These are phyloP conservation scores for Galbula dea DNA, from an alignment of 2,113 vertebrate species.

Conservation along the genomic window DNA sequence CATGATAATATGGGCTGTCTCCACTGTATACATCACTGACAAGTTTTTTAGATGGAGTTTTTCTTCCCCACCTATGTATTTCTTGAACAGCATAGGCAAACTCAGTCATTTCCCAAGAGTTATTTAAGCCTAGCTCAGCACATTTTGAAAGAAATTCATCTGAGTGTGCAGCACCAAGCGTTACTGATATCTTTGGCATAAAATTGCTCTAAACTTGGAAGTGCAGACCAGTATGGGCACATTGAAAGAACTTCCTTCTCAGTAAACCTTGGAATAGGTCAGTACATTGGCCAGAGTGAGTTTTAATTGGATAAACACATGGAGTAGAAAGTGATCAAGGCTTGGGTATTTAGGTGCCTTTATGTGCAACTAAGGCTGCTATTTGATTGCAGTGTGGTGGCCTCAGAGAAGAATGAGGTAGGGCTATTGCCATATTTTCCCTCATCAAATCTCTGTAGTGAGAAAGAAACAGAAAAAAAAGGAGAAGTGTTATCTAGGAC, in stretches of 20 bases:
- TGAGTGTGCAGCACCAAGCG: neutral
- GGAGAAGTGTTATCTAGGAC: neutral
- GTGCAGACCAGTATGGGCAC: neutral
- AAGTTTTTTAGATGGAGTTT: neutral
- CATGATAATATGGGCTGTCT: neutral
- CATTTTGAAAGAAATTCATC: neutral
- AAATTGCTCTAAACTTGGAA: neutral
- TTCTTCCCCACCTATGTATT: neutral
- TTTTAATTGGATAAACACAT: neutral
- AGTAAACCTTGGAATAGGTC: neutral
- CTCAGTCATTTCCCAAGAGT: neutral
- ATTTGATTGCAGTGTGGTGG: neutral
- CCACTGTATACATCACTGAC: neutral
- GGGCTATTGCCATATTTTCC: neutral
- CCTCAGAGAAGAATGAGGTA: neutral
- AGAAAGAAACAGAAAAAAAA: neutral
- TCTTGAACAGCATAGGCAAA: neutral
- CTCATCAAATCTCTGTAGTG: neutral
- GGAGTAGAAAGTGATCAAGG: neutral
- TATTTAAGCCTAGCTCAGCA: neutral
- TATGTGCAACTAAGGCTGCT: neutral
- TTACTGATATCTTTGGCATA: neutral
- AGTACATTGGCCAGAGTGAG: neutral
- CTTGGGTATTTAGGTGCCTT: neutral
- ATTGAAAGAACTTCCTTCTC: fast-evolving